Evolutionary conservation across 1,140 invertebrate species (phyloP).

Genomic region (Cyrtorhinus lividipennis): DNA sequence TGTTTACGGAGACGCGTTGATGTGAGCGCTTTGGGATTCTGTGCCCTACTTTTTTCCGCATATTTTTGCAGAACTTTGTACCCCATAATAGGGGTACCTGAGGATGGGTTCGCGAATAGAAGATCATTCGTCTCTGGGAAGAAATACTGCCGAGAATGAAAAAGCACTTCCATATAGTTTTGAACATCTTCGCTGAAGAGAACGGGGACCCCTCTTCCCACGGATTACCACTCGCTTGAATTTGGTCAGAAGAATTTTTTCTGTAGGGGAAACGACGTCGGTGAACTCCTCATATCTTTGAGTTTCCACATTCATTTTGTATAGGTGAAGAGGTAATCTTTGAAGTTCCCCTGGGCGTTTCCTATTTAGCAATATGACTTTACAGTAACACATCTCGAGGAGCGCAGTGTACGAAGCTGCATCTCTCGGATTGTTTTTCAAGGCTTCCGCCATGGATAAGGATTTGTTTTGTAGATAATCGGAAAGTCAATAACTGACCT

Average conservation of each 20-base stretch:
- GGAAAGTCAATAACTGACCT: too few species aligned
- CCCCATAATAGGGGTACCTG: not conserved
- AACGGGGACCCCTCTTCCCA: not conserved
- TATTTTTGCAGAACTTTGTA: constrained; percentile 15
- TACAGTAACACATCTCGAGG: not conserved
- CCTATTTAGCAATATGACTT: not conserved
- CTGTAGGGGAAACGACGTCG: not conserved
- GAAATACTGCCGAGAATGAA: not conserved
- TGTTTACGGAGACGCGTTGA: constrained; percentile 7
- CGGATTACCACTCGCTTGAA: not conserved
- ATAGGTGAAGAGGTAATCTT: not conserved
- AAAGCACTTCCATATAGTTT: not conserved
- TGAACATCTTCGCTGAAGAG: not conserved
- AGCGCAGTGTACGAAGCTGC: not conserved
- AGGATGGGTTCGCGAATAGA: not conserved
- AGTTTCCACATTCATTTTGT: not conserved
- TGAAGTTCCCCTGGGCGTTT: not conserved
- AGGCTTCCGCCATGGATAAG: not conserved
- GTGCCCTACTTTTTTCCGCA: not conserved
- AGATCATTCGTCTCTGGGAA: not conserved
- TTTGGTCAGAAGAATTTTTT: not conserved
- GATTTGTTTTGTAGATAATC: not conserved
- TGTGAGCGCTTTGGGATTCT: constrained; percentile 13
- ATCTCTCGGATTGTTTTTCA: not conserved
- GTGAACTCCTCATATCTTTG: not conserved